Evolutionary conservation across 2,888 invertebrate species (phyloP).

Genomic region (Nymphalis polychloros): DNA sequence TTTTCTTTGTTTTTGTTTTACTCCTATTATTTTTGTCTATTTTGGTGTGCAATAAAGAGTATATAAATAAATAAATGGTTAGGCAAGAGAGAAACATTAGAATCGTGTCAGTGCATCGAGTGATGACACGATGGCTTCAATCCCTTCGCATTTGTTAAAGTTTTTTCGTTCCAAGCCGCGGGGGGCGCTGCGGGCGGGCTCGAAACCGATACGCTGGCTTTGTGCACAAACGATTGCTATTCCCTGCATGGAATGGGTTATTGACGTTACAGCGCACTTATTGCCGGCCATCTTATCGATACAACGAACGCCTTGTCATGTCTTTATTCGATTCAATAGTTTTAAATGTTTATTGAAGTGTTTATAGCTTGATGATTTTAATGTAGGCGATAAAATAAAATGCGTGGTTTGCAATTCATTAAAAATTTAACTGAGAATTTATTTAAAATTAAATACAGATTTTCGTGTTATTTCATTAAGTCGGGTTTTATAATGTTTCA

Average conservation of each 20-base stretch:
- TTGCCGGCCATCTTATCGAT: conserved; percentile 18
- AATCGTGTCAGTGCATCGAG: conserved; percentile 12
- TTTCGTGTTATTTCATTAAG: not conserved
- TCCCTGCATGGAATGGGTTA: conserved; percentile 35
- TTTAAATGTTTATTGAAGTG: conserved; percentile 4
- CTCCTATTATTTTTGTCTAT: too few relatives aligned
- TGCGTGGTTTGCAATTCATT: not conserved
- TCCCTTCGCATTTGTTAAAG: conserved; percentile 56
- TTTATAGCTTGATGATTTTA: conserved; percentile 2
- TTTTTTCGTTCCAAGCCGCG: conserved; percentile 62
- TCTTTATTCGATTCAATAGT: conserved; percentile 10
- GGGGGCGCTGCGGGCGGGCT: conserved; percentile 64
- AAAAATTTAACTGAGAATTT: not conserved
- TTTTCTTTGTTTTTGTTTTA: too few relatives aligned
- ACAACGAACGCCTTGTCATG: conserved; percentile 20
- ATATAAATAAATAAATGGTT: too few relatives aligned
- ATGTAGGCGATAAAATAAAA: not conserved
- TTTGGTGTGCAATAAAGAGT: too few relatives aligned
- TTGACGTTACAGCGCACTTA: conserved; percentile 33
- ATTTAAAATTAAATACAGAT: not conserved
- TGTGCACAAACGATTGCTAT: conserved; percentile 36
- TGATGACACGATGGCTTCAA: conserved; percentile 20
- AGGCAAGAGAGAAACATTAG: conserved; percentile 18
- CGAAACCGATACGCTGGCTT: conserved; percentile 48
- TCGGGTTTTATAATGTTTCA: too few relatives aligned